Conservation (phyloP, 2,888 invertebrate genomes). For the Resseliella maxima region DNA sequence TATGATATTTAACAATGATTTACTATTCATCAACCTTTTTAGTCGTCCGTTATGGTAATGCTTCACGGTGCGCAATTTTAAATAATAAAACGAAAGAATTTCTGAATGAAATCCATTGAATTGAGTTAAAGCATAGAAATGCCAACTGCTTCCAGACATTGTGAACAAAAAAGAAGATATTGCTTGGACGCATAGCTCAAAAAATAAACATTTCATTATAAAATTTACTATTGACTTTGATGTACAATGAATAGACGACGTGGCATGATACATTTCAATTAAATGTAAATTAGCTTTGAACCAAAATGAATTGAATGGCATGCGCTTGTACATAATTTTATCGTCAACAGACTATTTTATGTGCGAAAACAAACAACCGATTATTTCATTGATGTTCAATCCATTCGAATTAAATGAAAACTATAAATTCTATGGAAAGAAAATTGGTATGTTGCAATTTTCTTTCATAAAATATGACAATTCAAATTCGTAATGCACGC, state of each 20-base stretch:
- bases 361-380: not conserved
- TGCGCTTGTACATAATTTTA: not conserved
- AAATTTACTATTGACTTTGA: not conserved
- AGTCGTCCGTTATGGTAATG: no score
- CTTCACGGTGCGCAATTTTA: no score
- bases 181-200: not conserved
- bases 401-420: not conserved
- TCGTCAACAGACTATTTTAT: not conserved
- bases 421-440: not conserved
- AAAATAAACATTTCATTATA: not conserved
- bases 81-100: no score
- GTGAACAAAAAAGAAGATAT: not conserved
- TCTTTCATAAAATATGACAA: not conserved
- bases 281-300: constrained; percentile 17
- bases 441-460: not conserved
- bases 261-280: constrained; percentile 1
- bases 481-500: not conserved
- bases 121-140: not conserved
- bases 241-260: not conserved
- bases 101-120: no score
- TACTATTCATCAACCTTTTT: no score
- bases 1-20: no score
- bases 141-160: not conserved
- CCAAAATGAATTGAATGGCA: not conserved
- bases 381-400: not conserved